A percentile compares a stretch with the other conserved stretches of the same genome.
phyloP scores from a whole-genome alignment of 2,113 vertebrate species.

The Centropus unirufus region DNA sequence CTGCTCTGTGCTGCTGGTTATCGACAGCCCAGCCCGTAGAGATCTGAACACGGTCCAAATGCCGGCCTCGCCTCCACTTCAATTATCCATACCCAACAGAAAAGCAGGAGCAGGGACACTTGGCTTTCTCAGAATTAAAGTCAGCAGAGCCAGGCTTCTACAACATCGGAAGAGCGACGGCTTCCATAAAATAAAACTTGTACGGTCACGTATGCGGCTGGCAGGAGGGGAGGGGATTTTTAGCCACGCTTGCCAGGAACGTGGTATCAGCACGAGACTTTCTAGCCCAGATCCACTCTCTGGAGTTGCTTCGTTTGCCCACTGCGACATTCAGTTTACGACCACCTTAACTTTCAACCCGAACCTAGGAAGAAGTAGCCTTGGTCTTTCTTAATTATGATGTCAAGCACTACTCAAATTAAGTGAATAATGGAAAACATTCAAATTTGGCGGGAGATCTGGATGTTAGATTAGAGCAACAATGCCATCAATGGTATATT shows the following conservation, averaged over 20 bases:
- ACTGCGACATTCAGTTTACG: not conserved
- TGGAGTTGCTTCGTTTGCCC: not conserved
- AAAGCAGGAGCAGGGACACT: not conserved
- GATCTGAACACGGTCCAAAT: fast-evolving
- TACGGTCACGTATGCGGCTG: not conserved
- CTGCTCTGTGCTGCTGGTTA: not conserved
- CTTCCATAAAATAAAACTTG: not conserved
- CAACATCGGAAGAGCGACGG: not conserved
- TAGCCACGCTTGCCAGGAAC: too few relatives aligned
- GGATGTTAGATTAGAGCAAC: not conserved
- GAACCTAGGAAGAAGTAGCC: not conserved
- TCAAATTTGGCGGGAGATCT: not conserved
- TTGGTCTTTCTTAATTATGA: not conserved
- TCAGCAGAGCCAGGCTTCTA: not conserved
- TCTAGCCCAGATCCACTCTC: not conserved
- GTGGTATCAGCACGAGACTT: not conserved
- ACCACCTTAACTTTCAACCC: not conserved
- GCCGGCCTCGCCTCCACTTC: not conserved
- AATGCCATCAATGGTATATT: not conserved
- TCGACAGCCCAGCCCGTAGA: not conserved
- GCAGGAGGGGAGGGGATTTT: not conserved
- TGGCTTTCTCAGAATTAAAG: not conserved
- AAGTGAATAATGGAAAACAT: not conserved
- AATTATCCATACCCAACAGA: not conserved
- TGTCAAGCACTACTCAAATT: not conserved